Percentiles rank a stretch among this genome's conserved stretches.
Conservation (phyloP, 2,888 invertebrate genomes). For the Unio pictorum region DNA sequence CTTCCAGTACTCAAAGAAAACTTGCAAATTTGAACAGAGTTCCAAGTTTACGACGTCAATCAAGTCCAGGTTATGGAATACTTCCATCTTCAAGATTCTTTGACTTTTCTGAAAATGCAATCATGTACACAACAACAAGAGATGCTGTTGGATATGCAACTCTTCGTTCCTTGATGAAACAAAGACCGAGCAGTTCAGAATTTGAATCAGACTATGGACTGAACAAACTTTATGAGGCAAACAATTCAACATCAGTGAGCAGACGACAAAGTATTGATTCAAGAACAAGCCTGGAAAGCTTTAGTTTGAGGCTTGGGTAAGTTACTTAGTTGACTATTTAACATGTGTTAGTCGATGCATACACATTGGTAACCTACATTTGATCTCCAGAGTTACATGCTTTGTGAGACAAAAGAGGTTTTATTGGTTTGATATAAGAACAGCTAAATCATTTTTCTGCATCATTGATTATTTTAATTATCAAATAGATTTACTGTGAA, state of each 20-base stretch:
- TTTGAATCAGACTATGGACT: slow-evolving; percentile 53
- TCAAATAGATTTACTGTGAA: no score
- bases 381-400: no score
- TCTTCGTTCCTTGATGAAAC: slow-evolving; percentile 66
- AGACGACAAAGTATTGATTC: slow-evolving; percentile 47
- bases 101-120: slow-evolving; percentile 46
- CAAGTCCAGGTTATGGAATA: slow-evolving; percentile 30
- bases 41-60: slow-evolving; percentile 57
- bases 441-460: no score
- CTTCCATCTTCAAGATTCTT: slow-evolving; percentile 35
- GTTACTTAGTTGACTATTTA: not conserved
- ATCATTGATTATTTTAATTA: no score
- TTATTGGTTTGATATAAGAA: no score
- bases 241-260: slow-evolving; percentile 39
- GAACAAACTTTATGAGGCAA: slow-evolving; percentile 39
- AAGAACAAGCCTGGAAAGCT: slow-evolving; percentile 16
- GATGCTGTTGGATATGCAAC: slow-evolving; percentile 71
- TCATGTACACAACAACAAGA: slow-evolving; percentile 63
- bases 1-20: slow-evolving; percentile 62
- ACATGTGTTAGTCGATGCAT: no score
- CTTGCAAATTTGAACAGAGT: slow-evolving; percentile 64
- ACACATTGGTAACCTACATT: not conserved
- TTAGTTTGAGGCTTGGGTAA: slow-evolving; percentile 14
- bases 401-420: no score
- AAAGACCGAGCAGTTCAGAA: slow-evolving; percentile 61